These are phyloP conservation scores for Brachionus plicatilis DNA, from an alignment of 1,140 invertebrate species.

Conservation along the genomic window DNA sequence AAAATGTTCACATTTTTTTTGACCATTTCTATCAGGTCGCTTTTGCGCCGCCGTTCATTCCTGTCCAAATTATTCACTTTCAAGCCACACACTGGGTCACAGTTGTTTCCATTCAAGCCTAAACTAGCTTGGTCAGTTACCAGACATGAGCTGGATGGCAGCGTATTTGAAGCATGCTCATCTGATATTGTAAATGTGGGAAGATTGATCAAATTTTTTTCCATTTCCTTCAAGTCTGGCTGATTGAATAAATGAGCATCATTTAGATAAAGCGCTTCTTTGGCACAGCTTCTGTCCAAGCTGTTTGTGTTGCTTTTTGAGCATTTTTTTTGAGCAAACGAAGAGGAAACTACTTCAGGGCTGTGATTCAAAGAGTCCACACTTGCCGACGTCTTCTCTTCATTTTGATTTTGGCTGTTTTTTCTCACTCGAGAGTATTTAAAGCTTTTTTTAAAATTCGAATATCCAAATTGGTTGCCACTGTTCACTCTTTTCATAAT, in stretches of 20 bases:
- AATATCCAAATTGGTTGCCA: background rate
- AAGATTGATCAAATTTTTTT: constrained; percentile 54
- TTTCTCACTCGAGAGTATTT: background rate
- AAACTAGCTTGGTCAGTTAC: background rate
- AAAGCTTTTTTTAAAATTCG: constrained; percentile 24
- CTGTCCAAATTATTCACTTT: no score
- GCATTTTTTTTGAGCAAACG: background rate
- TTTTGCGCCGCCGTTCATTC: background rate
- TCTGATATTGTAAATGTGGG: constrained; percentile 52
- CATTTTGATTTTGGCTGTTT: background rate
- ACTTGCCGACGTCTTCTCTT: background rate
- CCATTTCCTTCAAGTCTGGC: constrained; percentile 50
- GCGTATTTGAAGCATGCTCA: constrained; percentile 12
- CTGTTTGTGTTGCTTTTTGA: background rate
- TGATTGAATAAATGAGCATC: background rate
- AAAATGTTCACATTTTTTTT: constrained; percentile 10
- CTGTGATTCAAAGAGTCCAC: background rate
- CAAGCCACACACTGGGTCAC: no score
- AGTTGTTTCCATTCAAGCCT: background rate
- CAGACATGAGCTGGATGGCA: background rate
- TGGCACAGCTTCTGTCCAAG: background rate
- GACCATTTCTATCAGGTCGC: background rate
- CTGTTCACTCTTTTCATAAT: constrained; percentile 6
- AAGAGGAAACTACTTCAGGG: background rate
- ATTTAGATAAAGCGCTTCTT: background rate